Percentiles rank a stretch among this genome's conserved stretches.
Conservation (phyloP, 2,797 vertebrate species). For the Propithecus deckenii region DNA sequence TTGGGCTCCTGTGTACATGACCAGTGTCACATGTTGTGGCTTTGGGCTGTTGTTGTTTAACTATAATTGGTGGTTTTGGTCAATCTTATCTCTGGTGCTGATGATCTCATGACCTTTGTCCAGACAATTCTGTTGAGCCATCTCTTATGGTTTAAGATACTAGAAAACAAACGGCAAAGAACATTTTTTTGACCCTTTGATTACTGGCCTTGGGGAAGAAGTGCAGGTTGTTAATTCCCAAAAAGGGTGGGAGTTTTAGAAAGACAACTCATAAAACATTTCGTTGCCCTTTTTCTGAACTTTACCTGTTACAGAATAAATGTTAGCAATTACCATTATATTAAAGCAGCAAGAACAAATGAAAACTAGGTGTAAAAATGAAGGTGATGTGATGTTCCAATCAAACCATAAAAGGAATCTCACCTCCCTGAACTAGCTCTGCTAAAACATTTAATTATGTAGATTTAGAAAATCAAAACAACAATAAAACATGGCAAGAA, state of each 20-base stretch:
- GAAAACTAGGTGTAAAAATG: neutral
- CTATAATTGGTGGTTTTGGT: neutral
- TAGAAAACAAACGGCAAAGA: neutral
- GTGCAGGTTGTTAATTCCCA: neutral
- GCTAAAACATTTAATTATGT: neutral
- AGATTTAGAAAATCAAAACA: slow-evolving; percentile 3
- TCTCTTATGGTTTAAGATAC: neutral
- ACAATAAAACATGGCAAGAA: neutral
- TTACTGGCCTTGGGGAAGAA: neutral
- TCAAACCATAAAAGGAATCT: neutral
- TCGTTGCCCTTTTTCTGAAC: neutral
- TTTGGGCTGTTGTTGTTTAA: neutral
- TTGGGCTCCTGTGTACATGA: neutral
- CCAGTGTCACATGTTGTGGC: neutral
- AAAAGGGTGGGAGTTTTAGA: neutral
- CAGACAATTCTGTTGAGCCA: neutral
- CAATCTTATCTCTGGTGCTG: neutral
- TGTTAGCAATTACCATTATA: neutral
- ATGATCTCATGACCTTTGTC: neutral
- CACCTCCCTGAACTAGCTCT: neutral
- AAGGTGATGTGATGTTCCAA: neutral
- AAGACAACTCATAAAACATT: neutral
- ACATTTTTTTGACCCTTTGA: neutral
- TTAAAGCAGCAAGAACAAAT: neutral
- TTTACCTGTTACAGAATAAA: neutral